Percentiles rank a stretch among this genome's conserved stretches.
Evolutionary conservation across 2,888 invertebrate species (phyloP).

Genomic region (Abrostola triplasia): DNA sequence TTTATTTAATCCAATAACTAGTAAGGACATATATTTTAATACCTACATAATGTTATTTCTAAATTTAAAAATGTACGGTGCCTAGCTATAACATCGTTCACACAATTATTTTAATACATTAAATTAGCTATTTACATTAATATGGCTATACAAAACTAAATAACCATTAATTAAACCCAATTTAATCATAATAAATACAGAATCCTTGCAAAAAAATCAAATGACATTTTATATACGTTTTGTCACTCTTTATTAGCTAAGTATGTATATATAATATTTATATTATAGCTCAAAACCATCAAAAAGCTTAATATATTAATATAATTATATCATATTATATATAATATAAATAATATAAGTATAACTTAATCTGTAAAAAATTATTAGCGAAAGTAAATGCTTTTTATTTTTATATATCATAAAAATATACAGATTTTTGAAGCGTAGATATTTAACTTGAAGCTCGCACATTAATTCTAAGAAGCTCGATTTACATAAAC

Average conservation of each 20-base stretch:
- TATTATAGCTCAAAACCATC: slow-evolving; percentile 22
- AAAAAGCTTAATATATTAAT: slow-evolving; percentile 34
- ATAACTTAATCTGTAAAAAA: slow-evolving; percentile 22
- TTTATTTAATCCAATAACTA: no score
- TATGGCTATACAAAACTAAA: neutral
- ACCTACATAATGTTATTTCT: no score
- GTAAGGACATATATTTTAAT: no score
- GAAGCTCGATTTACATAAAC: slow-evolving; percentile 72
- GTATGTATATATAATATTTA: slow-evolving; percentile 17
- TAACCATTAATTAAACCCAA: neutral
- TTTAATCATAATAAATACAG: slow-evolving; percentile 3
- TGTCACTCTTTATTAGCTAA: slow-evolving; percentile 1
- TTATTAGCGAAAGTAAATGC: slow-evolving; percentile 29
- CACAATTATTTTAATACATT: slow-evolving; percentile 6
- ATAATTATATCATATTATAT: slow-evolving; percentile 35
- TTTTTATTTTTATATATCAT: slow-evolving; percentile 23
- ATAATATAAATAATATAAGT: slow-evolving; percentile 8
- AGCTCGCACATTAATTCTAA: slow-evolving; percentile 57
- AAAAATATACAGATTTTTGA: slow-evolving; percentile 43
- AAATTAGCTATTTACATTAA: slow-evolving; percentile 1
- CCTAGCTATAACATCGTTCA: slow-evolving; percentile 10
- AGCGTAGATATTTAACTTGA: slow-evolving; percentile 46
- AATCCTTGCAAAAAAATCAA: neutral
- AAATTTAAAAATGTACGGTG: neutral
- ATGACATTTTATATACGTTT: neutral